phyloP scores from a whole-genome alignment of 2,888 invertebrate genomes.

The Elmis aenea region DNA sequence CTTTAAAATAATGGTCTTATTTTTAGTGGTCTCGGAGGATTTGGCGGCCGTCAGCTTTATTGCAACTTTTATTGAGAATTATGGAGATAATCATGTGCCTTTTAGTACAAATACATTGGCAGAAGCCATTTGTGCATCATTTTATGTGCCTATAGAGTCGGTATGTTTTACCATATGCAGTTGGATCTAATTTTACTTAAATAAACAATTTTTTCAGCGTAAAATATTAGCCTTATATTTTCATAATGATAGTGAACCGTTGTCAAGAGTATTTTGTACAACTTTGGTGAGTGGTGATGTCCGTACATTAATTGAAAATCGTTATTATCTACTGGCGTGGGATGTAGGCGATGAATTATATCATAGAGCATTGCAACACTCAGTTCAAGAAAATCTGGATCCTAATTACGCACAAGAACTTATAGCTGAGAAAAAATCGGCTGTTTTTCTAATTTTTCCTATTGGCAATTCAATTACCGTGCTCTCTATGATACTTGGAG shows the following conservation, averaged over 20 bases:
- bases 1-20: too few relatives aligned
- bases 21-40: constrained; percentile 20
- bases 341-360: constrained; percentile 29
- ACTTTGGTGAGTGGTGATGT: constrained; percentile 26
- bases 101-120: constrained; percentile 27
- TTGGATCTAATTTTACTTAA: too few relatives aligned
- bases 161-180: too few relatives aligned
- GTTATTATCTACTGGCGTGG: constrained; percentile 35
- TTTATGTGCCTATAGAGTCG: constrained; percentile 5
- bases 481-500: constrained; percentile 19
- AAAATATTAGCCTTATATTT: constrained; percentile 32
- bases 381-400: constrained; percentile 20
- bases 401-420: constrained; percentile 15
- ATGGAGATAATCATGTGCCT: constrained; percentile 18
- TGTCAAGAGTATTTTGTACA: constrained; percentile 30
- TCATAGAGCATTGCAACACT: constrained; percentile 28
- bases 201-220: too few relatives aligned
- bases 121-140: constrained; percentile 23
- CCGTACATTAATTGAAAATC: constrained; percentile 23
- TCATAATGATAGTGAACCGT: constrained; percentile 30
- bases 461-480: constrained; percentile 21
- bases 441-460: constrained; percentile 28
- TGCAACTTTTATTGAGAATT: constrained; percentile 21
- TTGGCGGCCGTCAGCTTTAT: constrained; percentile 26
- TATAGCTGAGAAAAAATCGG: constrained; percentile 20